phyloP scores from a whole-genome alignment of 2,888 invertebrate species.

The Lasioglossum vierecki region DNA sequence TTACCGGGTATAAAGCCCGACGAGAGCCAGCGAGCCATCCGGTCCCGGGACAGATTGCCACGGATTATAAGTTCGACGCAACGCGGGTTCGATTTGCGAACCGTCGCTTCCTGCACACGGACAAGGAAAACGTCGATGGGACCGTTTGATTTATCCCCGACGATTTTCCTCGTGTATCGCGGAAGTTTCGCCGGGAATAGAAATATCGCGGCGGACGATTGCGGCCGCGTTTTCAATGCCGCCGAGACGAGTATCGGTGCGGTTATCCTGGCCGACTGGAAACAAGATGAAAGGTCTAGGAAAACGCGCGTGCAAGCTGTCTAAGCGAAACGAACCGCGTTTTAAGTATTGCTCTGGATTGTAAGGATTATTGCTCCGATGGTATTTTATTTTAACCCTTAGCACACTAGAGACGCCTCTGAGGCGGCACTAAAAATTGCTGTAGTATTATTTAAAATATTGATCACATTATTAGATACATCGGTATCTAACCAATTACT shows the following conservation, averaged over 20 bases:
- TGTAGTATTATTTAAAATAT: no score
- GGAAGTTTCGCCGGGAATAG: not conserved
- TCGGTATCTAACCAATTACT: no score
- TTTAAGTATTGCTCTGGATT: not conserved
- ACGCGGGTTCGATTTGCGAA: slow-evolving; percentile 40
- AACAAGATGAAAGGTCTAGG: not conserved
- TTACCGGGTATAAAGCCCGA: slow-evolving; percentile 48
- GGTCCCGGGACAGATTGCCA: slow-evolving; percentile 38
- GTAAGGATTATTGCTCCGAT: no score
- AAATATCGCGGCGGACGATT: slow-evolving; percentile 1
- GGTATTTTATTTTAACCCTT: no score
- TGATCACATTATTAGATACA: no score
- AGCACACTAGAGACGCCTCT: no score
- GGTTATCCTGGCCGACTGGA: not conserved
- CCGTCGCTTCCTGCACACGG: slow-evolving; percentile 13
- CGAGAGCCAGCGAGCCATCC: not conserved
- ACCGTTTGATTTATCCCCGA: slow-evolving; percentile 17
- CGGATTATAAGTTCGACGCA: slow-evolving; percentile 53
- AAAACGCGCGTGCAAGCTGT: not conserved
- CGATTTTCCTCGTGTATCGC: not conserved
- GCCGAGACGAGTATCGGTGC: not conserved
- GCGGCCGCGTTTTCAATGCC: not conserved
- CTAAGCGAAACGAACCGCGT: not conserved
- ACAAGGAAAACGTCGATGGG: slow-evolving; percentile 4
- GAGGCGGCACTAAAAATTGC: no score